phyloP scores from a whole-genome alignment of 2,888 invertebrate genomes.

The Meganola albula region DNA sequence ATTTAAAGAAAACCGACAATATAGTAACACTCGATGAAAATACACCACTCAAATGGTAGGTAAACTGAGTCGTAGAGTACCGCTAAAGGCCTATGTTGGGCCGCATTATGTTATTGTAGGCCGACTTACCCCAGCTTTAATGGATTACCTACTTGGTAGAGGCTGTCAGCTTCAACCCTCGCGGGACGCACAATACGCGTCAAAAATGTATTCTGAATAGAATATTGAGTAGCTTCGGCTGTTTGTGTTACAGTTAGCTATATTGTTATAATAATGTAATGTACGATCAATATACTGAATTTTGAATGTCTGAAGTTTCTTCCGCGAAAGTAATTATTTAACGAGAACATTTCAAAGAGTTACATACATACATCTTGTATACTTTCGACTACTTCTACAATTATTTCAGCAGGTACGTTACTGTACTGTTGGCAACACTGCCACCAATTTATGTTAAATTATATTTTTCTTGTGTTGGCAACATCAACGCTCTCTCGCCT shows the following conservation, averaged over 20 bases:
- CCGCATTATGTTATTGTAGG: slow-evolving; percentile 30
- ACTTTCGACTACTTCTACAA: too few relatives aligned
- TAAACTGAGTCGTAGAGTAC: slow-evolving; percentile 7
- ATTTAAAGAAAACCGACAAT: neutral
- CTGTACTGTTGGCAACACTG: too few relatives aligned
- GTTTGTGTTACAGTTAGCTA: neutral
- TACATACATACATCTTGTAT: too few relatives aligned
- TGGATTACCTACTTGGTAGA: slow-evolving; percentile 37
- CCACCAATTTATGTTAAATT: too few relatives aligned
- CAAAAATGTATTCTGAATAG: slow-evolving; percentile 39
- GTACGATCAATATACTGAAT: too few relatives aligned
- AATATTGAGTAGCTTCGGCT: slow-evolving; percentile 31
- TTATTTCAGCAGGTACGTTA: too few relatives aligned
- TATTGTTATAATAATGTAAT: too few relatives aligned
- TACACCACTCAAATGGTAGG: slow-evolving; percentile 15
- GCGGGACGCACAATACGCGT: slow-evolving; percentile 37
- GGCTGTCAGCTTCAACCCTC: slow-evolving; percentile 33
- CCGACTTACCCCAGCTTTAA: slow-evolving; percentile 32
- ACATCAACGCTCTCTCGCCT: too few relatives aligned
- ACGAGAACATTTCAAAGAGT: too few relatives aligned
- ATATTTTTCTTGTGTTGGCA: too few relatives aligned
- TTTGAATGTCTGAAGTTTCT: too few relatives aligned
- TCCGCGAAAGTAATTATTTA: too few relatives aligned
- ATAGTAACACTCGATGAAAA: slow-evolving; percentile 6
- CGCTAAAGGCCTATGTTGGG: slow-evolving; percentile 13